Base-by-base conservation (phyloP, 2,113 vertebrate species). In the Sarotherodon lohbergeri region DNA sequence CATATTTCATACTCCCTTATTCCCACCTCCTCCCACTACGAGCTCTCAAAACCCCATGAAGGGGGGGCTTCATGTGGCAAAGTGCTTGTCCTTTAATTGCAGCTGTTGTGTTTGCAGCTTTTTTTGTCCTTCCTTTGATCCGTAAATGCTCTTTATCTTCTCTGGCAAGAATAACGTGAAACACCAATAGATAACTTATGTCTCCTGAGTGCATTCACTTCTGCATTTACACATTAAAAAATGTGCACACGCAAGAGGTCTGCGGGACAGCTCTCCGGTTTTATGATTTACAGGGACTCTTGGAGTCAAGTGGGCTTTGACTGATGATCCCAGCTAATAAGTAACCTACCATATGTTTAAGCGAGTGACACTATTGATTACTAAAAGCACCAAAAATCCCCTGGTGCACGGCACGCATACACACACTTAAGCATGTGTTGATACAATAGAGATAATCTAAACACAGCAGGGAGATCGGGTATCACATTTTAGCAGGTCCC, bases 321-420 rank as follows among this genome's bases (percentile, higher is more conserved):
- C 93, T 95, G 92, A 94, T 93, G 91, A 93, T 86, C 39, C 85
- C 27, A 88, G 92, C 89, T 89, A 93, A 91, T 94, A 94, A 85
- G 59, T 83, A 80, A 61, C 80, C 52, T 9, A 83, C 92, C 87
- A 88, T 82, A 82, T 91, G 90, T 93, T 93, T 83, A 59, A 89
- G 90, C 90, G 92, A 55, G 5, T 83, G 91, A 71, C 55, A 10
- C 57, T 91, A 95, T 96, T 90, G 94, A 96, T 95, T 91, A 59
- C 54, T 39, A 81, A 91, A 95, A 82, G 86, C 80, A 85, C 88
- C 80, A 86, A 24, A 29, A 48, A 24, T 52, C 80, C 82, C 83
- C 80, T 19, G 22, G 39, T 63, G 61, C 87, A 86, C 86, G 50
- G 76, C 88, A 84, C 29, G 39, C 84, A 59, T 48, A 56, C 86